Percentiles rank a stretch among this genome's conserved stretches.
Conservation (phyloP, 1,140 invertebrate species). For the Lepidotrigona ventralis region DNA sequence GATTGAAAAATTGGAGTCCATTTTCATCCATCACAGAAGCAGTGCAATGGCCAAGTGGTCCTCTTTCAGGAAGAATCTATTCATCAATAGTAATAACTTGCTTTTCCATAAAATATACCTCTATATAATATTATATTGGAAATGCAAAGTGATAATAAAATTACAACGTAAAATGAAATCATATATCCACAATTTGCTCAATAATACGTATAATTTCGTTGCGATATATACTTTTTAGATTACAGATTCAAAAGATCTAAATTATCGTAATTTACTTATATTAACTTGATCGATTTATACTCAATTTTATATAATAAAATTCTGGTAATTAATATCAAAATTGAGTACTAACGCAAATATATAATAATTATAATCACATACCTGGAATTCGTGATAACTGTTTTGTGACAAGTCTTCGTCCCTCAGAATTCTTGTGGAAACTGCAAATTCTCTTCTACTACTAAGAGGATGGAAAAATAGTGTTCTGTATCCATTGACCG, state of each 20-base stretch:
- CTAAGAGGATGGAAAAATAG: slow-evolving; percentile 89
- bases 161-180: not conserved
- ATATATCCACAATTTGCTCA: not conserved
- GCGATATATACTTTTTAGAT: no score
- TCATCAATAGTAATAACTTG: not conserved
- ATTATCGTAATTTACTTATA: no score
- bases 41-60: slow-evolving; percentile 85
- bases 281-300: no score
- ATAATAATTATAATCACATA: not conserved
- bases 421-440: slow-evolving; percentile 86
- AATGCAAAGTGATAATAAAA: not conserved
- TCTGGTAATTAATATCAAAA: not conserved
- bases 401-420: slow-evolving; percentile 84
- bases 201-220: no score
- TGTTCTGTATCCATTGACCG: slow-evolving; percentile 84
- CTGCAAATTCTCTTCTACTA: slow-evolving; percentile 87
- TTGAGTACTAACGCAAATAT: not conserved
- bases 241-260: no score
- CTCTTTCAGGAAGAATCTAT: slow-evolving; percentile 82
- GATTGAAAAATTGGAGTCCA: slow-evolving; percentile 87
- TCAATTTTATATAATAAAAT: no score
- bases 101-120: not conserved
- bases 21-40: slow-evolving; percentile 85
- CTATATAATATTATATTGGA: not conserved
- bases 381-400: slow-evolving; percentile 87